Percentiles rank a stretch among this genome's conserved stretches.
Conservation (phyloP, 2,888 invertebrate genomes). For the Tromatobia lineatoria region DNA sequence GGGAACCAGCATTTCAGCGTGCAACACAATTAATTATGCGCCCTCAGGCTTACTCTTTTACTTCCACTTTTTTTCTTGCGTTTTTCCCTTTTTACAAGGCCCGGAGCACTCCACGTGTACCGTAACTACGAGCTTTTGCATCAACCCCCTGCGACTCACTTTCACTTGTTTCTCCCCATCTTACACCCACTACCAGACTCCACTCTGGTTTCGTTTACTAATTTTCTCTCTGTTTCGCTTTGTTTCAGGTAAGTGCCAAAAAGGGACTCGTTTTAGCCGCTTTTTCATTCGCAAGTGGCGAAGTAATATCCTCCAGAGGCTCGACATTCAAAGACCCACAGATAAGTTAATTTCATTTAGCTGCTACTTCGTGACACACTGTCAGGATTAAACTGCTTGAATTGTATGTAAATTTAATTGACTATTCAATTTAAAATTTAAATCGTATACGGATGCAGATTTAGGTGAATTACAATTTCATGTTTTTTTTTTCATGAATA, state of each 20-base stretch:
- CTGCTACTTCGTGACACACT: neutral
- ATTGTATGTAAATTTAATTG: neutral
- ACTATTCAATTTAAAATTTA: neutral
- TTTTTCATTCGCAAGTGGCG: slow-evolving; percentile 36
- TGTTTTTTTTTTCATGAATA: too few species aligned
- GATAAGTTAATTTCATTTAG: slow-evolving; percentile 45
- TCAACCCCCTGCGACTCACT: slow-evolving; percentile 42
- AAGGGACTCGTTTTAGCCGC: slow-evolving; percentile 30
- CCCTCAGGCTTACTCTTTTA: slow-evolving; percentile 51
- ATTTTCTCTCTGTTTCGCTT: slow-evolving; percentile 65
- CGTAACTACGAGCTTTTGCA: slow-evolving; percentile 39
- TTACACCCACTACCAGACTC: slow-evolving; percentile 27
- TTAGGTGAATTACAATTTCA: too few species aligned
- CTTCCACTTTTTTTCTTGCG: slow-evolving; percentile 33
- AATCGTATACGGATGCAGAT: too few species aligned
- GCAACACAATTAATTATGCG: slow-evolving; percentile 77
- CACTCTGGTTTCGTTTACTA: slow-evolving; percentile 47
- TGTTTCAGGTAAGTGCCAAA: slow-evolving; percentile 81
- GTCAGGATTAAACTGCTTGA: neutral
- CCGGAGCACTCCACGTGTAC: neutral
- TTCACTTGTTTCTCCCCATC: slow-evolving; percentile 62
- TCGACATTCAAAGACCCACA: slow-evolving; percentile 16
- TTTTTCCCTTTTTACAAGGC: slow-evolving; percentile 34
- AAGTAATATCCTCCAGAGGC: slow-evolving; percentile 17
- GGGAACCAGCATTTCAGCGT: slow-evolving; percentile 51